phyloP scores from a whole-genome alignment of 2,797 vertebrate species.

The Onychomys arenicola region DNA sequence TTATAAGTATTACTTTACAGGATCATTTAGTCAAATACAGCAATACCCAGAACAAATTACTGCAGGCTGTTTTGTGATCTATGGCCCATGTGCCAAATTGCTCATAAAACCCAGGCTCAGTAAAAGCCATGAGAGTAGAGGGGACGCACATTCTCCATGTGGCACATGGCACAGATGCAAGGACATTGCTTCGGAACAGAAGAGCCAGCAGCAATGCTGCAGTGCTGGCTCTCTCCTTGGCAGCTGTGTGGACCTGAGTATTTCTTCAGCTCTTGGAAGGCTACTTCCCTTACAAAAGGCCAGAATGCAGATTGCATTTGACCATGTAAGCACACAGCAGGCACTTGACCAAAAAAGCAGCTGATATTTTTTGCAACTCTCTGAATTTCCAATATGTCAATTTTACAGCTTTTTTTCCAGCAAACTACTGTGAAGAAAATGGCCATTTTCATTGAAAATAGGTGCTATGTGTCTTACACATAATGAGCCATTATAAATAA shows the following conservation, averaged over 20 bases:
- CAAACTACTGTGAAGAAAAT: neutral
- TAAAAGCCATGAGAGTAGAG: conserved; percentile 11
- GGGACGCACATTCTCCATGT: neutral
- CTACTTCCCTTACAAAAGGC: neutral
- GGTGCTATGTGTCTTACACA: neutral
- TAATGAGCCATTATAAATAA: conserved; percentile 35
- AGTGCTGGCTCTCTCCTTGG: neutral
- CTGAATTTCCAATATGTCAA: conserved; percentile 4
- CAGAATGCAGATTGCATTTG: neutral
- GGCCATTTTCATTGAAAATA: neutral
- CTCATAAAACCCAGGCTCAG: conserved; percentile 46
- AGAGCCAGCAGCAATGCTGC: neutral
- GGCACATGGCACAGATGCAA: neutral
- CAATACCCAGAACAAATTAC: conserved; percentile 44
- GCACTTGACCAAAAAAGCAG: neutral
- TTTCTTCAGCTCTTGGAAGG: conserved; percentile 20
- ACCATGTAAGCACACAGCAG: neutral
- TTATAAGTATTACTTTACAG: conserved; percentile 54
- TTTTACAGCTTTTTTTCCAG: neutral
- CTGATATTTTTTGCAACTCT: conserved; percentile 37
- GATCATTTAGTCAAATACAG: conserved; percentile 47
- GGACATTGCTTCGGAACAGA: neutral
- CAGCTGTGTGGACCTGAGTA: neutral
- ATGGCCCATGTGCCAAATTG: conserved; percentile 25
- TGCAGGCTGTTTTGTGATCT: conserved; percentile 44